Percentiles rank a stretch among this genome's conserved stretches.
Conservation (phyloP, 2,113 vertebrate species). For the Heterotilapia buettikoferi region DNA sequence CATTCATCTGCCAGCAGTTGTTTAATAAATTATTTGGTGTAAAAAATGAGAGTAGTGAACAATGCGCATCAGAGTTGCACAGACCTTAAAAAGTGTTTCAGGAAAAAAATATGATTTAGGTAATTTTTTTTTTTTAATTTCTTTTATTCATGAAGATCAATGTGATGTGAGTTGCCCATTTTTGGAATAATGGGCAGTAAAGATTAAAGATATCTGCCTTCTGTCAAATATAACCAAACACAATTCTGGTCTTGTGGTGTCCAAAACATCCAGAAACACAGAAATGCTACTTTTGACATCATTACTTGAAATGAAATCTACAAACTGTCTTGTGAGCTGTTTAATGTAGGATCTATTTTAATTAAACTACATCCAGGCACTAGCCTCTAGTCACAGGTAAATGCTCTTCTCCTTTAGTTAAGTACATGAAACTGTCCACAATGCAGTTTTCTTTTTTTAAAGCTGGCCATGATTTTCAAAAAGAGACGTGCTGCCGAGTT, state of each 20-base stretch:
- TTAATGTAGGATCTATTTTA: background rate
- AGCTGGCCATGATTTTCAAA: background rate
- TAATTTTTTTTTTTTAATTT: rapidly evolving
- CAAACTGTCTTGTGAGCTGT: rapidly evolving
- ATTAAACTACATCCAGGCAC: background rate
- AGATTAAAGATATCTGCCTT: background rate
- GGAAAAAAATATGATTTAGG: background rate
- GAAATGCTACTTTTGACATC: background rate
- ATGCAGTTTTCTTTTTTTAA: background rate
- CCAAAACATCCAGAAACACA: background rate
- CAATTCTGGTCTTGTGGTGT: background rate
- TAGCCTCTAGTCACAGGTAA: background rate
- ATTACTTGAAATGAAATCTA: background rate
- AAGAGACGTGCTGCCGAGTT: background rate
- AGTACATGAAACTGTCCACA: background rate
- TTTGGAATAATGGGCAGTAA: rapidly evolving
- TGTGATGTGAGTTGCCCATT: background rate
- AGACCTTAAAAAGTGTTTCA: background rate
- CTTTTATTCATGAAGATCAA: background rate
- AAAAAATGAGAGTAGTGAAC: background rate
- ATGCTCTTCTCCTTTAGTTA: background rate
- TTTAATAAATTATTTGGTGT: background rate
- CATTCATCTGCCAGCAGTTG: background rate
- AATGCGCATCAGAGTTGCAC: background rate
- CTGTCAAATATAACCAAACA: background rate